phyloP scores from a whole-genome alignment of 35 echinoderm and acorn worm genomes.

The Heliocidaris tuberculata region DNA sequence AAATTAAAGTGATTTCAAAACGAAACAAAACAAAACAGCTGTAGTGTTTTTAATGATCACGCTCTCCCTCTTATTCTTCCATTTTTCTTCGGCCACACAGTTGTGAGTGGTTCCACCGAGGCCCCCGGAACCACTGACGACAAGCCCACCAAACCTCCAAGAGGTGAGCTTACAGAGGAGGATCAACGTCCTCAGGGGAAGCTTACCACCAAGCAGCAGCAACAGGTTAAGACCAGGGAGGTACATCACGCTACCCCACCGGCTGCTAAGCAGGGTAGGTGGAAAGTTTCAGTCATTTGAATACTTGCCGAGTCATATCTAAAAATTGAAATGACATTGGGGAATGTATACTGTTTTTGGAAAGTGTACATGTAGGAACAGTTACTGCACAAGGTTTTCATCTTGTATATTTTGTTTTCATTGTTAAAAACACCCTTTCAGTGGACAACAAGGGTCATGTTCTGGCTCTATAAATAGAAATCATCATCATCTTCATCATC shows the following conservation, averaged over 20 bases:
- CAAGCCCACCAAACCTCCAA: not conserved
- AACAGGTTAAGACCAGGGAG: not conserved
- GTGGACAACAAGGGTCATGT: too few relatives aligned
- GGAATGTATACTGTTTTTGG: too few relatives aligned
- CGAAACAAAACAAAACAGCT: not conserved
- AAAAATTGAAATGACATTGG: too few relatives aligned
- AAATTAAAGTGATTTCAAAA: not conserved
- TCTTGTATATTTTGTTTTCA: too few relatives aligned
- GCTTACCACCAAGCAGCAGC: not conserved
- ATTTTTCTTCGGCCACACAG: not conserved
- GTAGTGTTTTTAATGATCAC: not conserved
- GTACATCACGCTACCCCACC: conserved; percentile 8
- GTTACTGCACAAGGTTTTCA: too few relatives aligned
- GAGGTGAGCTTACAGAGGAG: not conserved
- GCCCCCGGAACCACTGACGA: conserved; percentile 32
- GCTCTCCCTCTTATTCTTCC: not conserved
- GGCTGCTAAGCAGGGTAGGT: not conserved
- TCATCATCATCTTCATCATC: not conserved
- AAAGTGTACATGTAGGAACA: too few relatives aligned
- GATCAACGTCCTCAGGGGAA: not conserved
- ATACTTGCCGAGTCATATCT: not conserved
- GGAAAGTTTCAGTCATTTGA: not conserved
- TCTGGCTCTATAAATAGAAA: not conserved
- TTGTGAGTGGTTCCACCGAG: conserved; percentile 18
- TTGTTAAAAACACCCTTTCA: too few relatives aligned